Evolutionary conservation across 2,797 vertebrate genomes (phyloP), one percentile per base, ranked within the genome.

Genomic region (Coreius guichenoti): DNA sequence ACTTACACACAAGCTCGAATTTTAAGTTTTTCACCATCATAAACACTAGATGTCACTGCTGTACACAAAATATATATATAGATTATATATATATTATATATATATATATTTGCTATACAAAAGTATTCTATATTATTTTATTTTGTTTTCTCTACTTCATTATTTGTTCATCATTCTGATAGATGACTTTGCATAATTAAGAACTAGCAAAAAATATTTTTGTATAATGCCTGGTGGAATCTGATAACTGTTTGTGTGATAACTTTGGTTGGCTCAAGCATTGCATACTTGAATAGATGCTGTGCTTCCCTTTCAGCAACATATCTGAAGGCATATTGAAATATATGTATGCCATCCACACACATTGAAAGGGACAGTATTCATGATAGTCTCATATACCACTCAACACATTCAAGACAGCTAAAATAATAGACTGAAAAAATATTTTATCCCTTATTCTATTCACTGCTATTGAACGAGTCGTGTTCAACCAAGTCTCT

Each of bases 31-130:
- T 29, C n/a, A 33, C 72, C 72, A 21, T 26, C 7, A 33, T 54
- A 31, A 51, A 75, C 81, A 33, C 54, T 63, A 82, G 81, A 74
- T 73, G 81, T 29, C 54, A 6, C n/a, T 82, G 54, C n/a, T 82
- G 51, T 45, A 82, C n/a, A 45, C 17, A 26, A 13, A 29, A 82
- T 70, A 33, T 4, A 33, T 33, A 33, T 33, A 33, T 33, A 33
- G 3, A 33, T 33, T 33, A 33, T 33, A 33, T 33, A 33, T 33
- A 33, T 33, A 33, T 33, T 33, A 33, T 33, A 33, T 33, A 33
- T 3, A 3, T 3, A 3, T 33, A 33, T 33, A 33, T 33, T 3
- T 33, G 1, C 16, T 54, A 54, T 54, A 17, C 51, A 56, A 56
- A 56, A 9, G 8, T 56, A 8, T 54, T 56, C 54, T 56, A 54